Conservation (phyloP, 2,888 invertebrate species). For the Polydrusus pterygomalis region DNA sequence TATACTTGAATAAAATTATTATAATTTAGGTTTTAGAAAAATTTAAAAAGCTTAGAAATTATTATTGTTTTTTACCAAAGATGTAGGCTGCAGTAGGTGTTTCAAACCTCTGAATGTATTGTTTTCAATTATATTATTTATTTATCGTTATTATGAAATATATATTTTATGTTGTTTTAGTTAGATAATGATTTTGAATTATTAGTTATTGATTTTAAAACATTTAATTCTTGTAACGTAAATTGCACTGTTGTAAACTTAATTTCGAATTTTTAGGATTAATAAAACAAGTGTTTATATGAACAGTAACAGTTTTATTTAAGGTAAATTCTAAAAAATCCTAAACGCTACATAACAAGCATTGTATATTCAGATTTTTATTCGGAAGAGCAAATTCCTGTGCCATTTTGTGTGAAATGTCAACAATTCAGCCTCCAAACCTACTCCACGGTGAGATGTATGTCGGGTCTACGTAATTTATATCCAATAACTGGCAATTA, state of each 20-base stretch:
- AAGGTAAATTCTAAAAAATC: conserved; percentile 40
- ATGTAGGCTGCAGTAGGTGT: no score
- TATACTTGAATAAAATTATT: not conserved
- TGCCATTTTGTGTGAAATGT: conserved; percentile 12
- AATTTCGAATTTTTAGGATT: not conserved
- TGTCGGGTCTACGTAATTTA: no score
- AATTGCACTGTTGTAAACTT: no score
- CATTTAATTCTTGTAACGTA: no score
- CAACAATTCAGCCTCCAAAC: not conserved
- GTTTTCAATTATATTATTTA: not conserved
- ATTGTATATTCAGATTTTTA: conserved; percentile 30
- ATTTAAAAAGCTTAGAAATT: not conserved
- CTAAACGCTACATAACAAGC: conserved; percentile 46
- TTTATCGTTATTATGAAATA: not conserved
- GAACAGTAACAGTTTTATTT: conserved; percentile 45
- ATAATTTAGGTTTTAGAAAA: not conserved
- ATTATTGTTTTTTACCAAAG: not conserved
- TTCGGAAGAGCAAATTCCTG: conserved; percentile 40
- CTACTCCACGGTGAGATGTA: no score
- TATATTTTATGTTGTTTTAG: not conserved
- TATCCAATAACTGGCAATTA: no score
- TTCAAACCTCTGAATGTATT: no score
- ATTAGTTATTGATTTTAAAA: no score
- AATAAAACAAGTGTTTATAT: conserved; percentile 23
- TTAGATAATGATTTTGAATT: no score